Base-by-base conservation (phyloP, 2,797 vertebrate species). In the Macroramphosus scolopax region DNA sequence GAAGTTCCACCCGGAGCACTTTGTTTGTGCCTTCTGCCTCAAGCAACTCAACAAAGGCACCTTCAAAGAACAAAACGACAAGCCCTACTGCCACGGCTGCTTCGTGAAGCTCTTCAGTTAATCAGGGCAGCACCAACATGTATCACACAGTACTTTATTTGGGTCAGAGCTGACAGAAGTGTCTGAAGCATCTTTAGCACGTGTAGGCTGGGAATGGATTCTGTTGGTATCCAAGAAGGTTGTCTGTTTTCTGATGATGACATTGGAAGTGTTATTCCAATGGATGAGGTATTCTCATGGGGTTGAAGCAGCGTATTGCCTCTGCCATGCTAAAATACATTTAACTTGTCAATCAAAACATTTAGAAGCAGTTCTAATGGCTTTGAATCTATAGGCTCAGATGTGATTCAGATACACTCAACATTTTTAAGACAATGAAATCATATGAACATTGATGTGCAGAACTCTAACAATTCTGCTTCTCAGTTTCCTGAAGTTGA, bases 41-140 rank as follows among this genome's bases (percentile, higher is more conserved):
- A 98, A 98, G 78, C 96, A 98, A 68, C 96, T 98, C 76, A 98
- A 98, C 91, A 98, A 98, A 88, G 96, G 96, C 85, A 99, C 96
- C 76, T 99, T 99, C 83, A 98, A 99, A 81, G 96, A 99, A 89
- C 96, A 99, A 72, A 99, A 99, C 0, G 95, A 98, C 89, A 99
- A 98, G 80, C 96, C 96, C 6, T 99, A 99, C 89, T 99, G 96
- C 77, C 96, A 98, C 74, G 93, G 92, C 85, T 99, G 95, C 90
- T 98, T 98, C 62, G 56, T 98, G 76, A 98, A 98, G 87, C 93
- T 99, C 77, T 99, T 98, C 88, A 97, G 94, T 79, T 98, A 95
- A 87, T 76, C 29, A 55, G 28, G 36, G 25, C 15, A 7, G n/a
- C 5, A 0, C 14, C n/a, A n/a, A n/a, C n/a, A n/a, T n/a, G n/a